These are phyloP conservation scores for Drosophila niveifrons DNA, from an alignment of 2,888 invertebrate species.

Conservation along the genomic window DNA sequence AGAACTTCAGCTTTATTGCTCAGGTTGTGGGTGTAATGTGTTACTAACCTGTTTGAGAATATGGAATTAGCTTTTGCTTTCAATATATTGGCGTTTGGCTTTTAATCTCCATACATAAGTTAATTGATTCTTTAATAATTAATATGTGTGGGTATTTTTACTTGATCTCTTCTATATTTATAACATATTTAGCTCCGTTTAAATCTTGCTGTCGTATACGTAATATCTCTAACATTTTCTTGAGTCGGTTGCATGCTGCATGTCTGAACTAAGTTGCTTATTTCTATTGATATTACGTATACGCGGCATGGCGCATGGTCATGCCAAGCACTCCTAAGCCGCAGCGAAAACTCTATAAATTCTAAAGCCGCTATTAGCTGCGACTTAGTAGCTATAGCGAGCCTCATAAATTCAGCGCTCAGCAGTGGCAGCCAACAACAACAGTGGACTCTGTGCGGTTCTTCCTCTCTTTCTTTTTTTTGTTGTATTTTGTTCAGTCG, in stretches of 20 bases:
- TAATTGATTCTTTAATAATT: slow-evolving; percentile 8
- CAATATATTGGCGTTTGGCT: too few relatives aligned
- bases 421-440: slow-evolving; percentile 43
- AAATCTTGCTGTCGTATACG: too few relatives aligned
- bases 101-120: background rate
- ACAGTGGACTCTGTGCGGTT: slow-evolving; percentile 35
- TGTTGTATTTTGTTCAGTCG: slow-evolving; percentile 5
- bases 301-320: slow-evolving; percentile 39
- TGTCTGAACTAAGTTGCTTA: slow-evolving; percentile 18
- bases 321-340: slow-evolving; percentile 69
- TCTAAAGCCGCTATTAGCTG: slow-evolving; percentile 78
- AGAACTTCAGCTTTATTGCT: background rate
- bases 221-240: too few relatives aligned
- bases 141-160: background rate
- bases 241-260: slow-evolving; percentile 11
- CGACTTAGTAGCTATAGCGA: slow-evolving; percentile 67
- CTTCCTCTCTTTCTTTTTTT: slow-evolving; percentile 7
- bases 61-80: background rate
- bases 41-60: background rate
- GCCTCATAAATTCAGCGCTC: slow-evolving; percentile 67
- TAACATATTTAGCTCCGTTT: too few relatives aligned
- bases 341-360: slow-evolving; percentile 74
- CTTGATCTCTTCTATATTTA: too few relatives aligned
- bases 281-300: slow-evolving; percentile 57
- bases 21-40: background rate